Base-by-base conservation (phyloP, 2,113 vertebrate species). In the Orientallactaga bullata region DNA sequence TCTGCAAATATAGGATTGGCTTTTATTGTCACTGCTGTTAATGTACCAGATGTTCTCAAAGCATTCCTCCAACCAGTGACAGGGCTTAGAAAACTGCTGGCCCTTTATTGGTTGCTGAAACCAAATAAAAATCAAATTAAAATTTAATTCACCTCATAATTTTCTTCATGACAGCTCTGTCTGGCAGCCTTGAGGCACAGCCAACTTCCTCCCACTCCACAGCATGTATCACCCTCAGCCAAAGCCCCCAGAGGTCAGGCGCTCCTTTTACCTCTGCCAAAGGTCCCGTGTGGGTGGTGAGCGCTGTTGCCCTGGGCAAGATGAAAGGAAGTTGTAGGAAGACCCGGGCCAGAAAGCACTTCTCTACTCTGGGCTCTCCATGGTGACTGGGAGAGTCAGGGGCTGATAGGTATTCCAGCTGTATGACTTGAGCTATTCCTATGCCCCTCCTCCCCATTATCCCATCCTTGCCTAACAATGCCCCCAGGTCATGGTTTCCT, bases 121-220 rank as follows among this genome's bases (percentile, higher is more conserved):
- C 88, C 88, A 97, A 97, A 95, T 94, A 96, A 96, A 97, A 97
- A 94, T 96, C 85, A 85, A 96, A 96, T 96, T 92, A 97, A 94
- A 96, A 85, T 96, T 93, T 97, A 97, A 97, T 96, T 96, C 72
- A 47, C 86, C 90, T 94, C 93, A 85, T 96, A 90, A 95, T 95
- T 95, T 97, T 95, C 92, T 79, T 72, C 21, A n/a, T 77, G 83
- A 90, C 93, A 93, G 95, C 83, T 95, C 71, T 65, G 65, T 42
- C 66, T 4, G 24, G 73, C 87, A 72, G 94, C 89, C 85, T 55
- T 30, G 88, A 82, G 93, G 89, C 87, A 80, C 66, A 65, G 58
- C 69, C 58, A 26, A 9, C 47, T 16, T 32, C 87, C 42, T 92
- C 58, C 79, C 37, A 76, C 72, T 83, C 81, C 7, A 0, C 0